These are phyloP conservation scores for Ophion ellenae DNA, from an alignment of 2,888 invertebrate species.

Conservation along the genomic window DNA sequence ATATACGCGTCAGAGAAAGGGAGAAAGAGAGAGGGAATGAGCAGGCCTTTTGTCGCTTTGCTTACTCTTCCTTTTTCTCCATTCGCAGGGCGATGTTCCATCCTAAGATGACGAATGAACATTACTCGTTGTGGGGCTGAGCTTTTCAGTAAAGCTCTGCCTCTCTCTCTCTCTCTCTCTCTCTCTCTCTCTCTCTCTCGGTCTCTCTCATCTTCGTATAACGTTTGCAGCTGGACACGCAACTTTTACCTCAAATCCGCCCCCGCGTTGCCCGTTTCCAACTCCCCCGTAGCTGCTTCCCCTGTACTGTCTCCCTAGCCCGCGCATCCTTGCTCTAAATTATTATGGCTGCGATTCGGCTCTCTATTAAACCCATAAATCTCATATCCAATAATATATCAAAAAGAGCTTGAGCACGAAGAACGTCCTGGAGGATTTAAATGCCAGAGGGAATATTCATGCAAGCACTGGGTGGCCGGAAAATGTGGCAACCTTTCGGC, in stretches of 20 bases:
- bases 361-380: slow-evolving; percentile 83
- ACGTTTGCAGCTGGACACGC: slow-evolving; percentile 57
- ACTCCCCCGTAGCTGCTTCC: neutral
- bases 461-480: neutral
- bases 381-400: slow-evolving; percentile 80
- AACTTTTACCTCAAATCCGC: slow-evolving; percentile 43
- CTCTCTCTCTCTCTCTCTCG: slow-evolving; percentile 1
- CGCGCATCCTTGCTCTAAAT: slow-evolving; percentile 77
- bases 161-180: neutral
- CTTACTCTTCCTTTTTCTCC: slow-evolving; percentile 41
- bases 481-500: neutral
- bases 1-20: neutral
- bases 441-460: slow-evolving; percentile 6
- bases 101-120: slow-evolving; percentile 57
- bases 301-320: neutral
- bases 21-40: neutral
- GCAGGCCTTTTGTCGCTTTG: slow-evolving; percentile 49
- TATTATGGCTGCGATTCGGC: slow-evolving; percentile 78
- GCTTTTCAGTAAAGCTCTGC: slow-evolving; percentile 18
- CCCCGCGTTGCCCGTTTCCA: neutral
- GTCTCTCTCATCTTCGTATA: neutral
- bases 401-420: slow-evolving; percentile 35
- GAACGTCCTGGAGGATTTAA: neutral
- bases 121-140: slow-evolving; percentile 4
- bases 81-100: slow-evolving; percentile 17